Evolutionary conservation across 2,888 invertebrate species (phyloP), one percentile per base, ranked within the genome.

Genomic region (Podotricha telesiphe): DNA sequence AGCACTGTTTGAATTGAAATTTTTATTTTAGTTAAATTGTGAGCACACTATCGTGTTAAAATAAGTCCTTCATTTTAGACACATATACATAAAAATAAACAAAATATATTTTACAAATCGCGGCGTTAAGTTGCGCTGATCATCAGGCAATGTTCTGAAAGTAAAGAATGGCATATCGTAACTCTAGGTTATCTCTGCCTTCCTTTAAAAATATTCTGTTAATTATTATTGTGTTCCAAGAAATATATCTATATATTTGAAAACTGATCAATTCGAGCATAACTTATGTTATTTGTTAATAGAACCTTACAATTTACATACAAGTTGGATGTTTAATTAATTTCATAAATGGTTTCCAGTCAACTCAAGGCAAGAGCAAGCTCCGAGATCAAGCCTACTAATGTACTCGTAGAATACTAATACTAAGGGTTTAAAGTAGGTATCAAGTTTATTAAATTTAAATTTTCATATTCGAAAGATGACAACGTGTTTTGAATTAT

Each of bases 1-100:
- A 81, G 45, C 59, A n/a, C 45, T 11, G 10, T 28, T 45, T 22
- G 59, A 83, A 78, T 68, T 74, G 74, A 71, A 50, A 62, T 22
- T 28, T 28, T 28, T 28, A 28, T 28, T 45, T 59, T 45, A 37
- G 5, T 45, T 22, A 15, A 42, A 59, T 37, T 40, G 19, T 40
- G 13, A 19, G 40, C 13, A n/a, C n/a, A n/a, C n/a, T n/a, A n/a
- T 8, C 11, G 13, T 34, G 7, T 58, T 20, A 13, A n/a, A n/a
- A n/a, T n/a, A n/a, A n/a, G n/a, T n/a, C n/a, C n/a, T n/a, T n/a
- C n/a, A n/a, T n/a, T n/a, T n/a, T n/a, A n/a, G n/a, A n/a, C n/a
- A n/a, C n/a, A n/a, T n/a, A n/a, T n/a, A n/a, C n/a, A n/a, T n/a
- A n/a, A n/a, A n/a, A n/a, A n/a, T n/a, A n/a, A n/a, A n/a, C n/a